phyloP scores from a whole-genome alignment of 2,888 invertebrate species.

The Scotopteryx bipunctaria region DNA sequence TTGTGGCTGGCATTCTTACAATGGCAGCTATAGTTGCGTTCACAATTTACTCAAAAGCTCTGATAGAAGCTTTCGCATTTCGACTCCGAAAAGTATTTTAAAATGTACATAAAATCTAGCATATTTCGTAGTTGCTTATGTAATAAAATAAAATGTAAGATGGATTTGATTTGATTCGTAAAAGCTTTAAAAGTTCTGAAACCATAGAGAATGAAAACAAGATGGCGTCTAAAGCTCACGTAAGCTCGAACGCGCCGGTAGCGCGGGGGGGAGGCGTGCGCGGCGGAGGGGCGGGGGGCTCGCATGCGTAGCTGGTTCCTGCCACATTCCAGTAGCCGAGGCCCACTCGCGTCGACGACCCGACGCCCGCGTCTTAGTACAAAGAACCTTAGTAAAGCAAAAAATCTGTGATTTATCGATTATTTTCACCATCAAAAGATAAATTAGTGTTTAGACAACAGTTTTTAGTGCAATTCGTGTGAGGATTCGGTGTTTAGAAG shows the following conservation, averaged over 20 bases:
- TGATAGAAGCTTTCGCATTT: conserved; percentile 3
- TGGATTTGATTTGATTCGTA: neutral
- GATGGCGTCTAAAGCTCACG: conserved; percentile 56
- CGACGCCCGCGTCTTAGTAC: conserved; percentile 65
- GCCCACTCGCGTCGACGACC: conserved; percentile 67
- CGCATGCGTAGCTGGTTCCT: conserved; percentile 75
- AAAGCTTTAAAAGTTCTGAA: neutral
- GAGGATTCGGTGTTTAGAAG: conserved; percentile 47
- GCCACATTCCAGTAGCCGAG: conserved; percentile 79
- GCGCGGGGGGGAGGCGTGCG: no score
- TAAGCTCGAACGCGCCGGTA: conserved; percentile 68
- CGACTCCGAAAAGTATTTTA: neutral
- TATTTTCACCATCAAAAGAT: conserved; percentile 73
- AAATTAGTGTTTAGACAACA: conserved; percentile 19
- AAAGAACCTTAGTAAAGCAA: conserved; percentile 81
- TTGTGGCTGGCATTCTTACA: conserved; percentile 24
- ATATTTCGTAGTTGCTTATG: neutral
- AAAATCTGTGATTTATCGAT: conserved; percentile 84
- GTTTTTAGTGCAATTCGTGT: conserved; percentile 2
- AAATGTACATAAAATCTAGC: neutral
- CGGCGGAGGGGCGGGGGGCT: no score
- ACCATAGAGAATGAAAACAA: conserved; percentile 28
- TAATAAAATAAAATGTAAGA: neutral
- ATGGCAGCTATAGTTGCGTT: conserved; percentile 42
- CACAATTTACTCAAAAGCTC: conserved; percentile 41